Conservation (phyloP, 2,113 vertebrate genomes). For the Egretta garzetta region DNA sequence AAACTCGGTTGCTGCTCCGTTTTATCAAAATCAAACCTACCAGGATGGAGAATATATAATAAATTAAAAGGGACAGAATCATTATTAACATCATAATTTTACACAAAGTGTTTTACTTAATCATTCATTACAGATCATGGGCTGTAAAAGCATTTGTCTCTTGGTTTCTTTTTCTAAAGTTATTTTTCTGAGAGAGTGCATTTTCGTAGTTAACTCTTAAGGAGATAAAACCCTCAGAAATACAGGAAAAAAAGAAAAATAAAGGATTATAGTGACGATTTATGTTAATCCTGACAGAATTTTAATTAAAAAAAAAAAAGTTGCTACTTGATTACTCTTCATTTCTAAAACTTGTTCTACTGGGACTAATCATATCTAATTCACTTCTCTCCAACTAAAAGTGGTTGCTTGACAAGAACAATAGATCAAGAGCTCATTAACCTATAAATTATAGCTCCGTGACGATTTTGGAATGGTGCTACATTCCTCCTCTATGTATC, state of each 20-base stretch:
- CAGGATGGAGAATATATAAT: constrained; percentile 73
- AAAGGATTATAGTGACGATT: background rate
- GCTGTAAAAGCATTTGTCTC: constrained; percentile 73
- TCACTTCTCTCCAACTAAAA: constrained; percentile 27
- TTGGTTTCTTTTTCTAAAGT: constrained; percentile 24
- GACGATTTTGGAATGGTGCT: constrained; percentile 22
- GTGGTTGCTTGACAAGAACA: constrained; percentile 36
- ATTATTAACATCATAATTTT: constrained; percentile 88
- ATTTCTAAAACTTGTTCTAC: constrained; percentile 52
- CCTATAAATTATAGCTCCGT: constrained; percentile 27
- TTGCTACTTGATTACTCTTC: constrained; percentile 62
- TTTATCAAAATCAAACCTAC: constrained; percentile 82
- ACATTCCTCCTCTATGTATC: background rate
- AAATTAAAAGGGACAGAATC: constrained; percentile 81
- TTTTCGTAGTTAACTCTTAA: constrained; percentile 8
- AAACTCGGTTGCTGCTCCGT: constrained; percentile 67
- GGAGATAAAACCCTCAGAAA: background rate
- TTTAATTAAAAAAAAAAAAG: constrained; percentile 61
- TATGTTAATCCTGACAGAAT: constrained; percentile 28
- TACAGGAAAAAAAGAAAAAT: background rate
- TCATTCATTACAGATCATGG: constrained; percentile 82
- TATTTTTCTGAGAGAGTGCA: background rate
- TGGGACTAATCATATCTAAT: constrained; percentile 52
- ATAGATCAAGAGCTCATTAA: constrained; percentile 37
- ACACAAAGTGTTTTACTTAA: constrained; percentile 85